Evolutionary conservation across 2,113 vertebrate genomes (phyloP), one percentile per base, ranked within the genome.

Genomic region (Xyrauchen texanus): DNA sequence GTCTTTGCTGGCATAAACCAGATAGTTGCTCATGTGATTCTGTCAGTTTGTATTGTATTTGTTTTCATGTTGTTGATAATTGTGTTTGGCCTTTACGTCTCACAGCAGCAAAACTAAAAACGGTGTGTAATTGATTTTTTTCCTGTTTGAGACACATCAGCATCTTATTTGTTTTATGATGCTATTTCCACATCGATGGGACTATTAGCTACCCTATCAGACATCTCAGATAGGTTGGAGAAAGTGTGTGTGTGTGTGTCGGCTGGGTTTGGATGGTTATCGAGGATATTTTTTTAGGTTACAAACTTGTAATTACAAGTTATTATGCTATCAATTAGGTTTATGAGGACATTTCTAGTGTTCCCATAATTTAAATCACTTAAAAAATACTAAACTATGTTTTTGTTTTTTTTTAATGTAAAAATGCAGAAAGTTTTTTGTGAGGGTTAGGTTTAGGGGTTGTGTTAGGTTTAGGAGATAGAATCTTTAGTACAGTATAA

Each of bases 51-150:
- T 76, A 74, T 74, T 77, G 82, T 79, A 83, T 85, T 79, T 78
- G 84, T 76, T 82, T 83, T 71, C 53, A 42, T 79, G 81, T 78
- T 34, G 21, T 34, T 79, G 84, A 85, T 85, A 83, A 85, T 85
- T 84, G 83, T 58, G 42, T 84, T 82, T 84, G 83, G 83, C 83
- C 76, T 84, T 84, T 85, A 79, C 67, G 52, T 78, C 71, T 72
- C 71, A 46, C 70, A 81, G 81, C 78, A 76, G 81, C 70, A 76
- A 85, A 81, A 83, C 82, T 66, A 80, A 85, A 75, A 68, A 60
- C 7, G 16, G 11, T 44, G 76, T 63, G 79, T 76, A 83, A 85
- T 85, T 83, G 84, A 85, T 85, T 83, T 81, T 79, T 44, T 80
- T 66, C 47, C 76, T 57, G 60, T 83, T 83, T 81, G 77, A 68